A percentile compares a stretch with the other conserved stretches of the same genome.
These are phyloP conservation scores for Triplophysa siluroides DNA, from an alignment of 2,113 vertebrate genomes.

Conservation along the genomic window DNA sequence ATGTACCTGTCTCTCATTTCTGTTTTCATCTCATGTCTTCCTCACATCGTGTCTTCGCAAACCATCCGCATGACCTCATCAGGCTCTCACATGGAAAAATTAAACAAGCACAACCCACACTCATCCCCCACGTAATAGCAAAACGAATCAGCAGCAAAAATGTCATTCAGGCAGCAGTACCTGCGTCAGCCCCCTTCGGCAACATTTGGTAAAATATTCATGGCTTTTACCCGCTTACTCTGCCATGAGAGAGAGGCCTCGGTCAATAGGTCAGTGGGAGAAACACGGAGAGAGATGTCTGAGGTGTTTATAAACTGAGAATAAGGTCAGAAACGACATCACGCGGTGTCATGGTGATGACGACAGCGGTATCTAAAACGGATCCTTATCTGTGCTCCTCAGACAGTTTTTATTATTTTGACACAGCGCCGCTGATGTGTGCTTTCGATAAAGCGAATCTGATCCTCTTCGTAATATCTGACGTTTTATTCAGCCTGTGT, in stretches of 20 bases:
- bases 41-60: too few species aligned
- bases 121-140: too few species aligned
- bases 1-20: too few species aligned
- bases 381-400: constrained; percentile 32
- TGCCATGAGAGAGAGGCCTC: neutral
- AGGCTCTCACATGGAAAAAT: too few species aligned
- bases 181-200: constrained; percentile 13
- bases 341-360: neutral
- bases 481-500: too few species aligned
- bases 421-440: constrained; percentile 6
- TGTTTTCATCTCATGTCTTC: too few species aligned
- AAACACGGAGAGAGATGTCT: constrained; percentile 11
- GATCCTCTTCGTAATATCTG: too few species aligned
- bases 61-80: too few species aligned
- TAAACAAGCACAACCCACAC: too few species aligned
- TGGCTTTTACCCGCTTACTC: neutral
- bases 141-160: constrained; percentile 38
- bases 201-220: constrained; percentile 43
- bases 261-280: constrained; percentile 31
- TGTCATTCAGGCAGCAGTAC: constrained; percentile 1
- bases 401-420: constrained; percentile 26
- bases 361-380: constrained; percentile 34
- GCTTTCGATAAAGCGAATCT: neutral
- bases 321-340: constrained; percentile 41
- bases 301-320: constrained; percentile 39